phyloP scores from a whole-genome alignment of 2,888 invertebrate genomes.

The Tineola bisselliella region DNA sequence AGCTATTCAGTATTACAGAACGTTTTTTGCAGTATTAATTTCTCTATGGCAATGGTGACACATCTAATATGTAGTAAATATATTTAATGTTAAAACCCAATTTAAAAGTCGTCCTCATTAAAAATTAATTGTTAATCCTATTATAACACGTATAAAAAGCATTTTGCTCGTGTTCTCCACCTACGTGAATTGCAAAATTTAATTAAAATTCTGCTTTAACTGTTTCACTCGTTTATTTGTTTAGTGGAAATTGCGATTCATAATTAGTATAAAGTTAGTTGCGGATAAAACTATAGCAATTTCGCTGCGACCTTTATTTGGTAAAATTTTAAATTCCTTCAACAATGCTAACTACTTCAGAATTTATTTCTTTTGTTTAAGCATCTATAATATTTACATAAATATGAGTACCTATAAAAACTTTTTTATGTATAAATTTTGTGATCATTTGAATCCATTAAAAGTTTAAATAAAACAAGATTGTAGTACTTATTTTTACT shows the following conservation, averaged over 20 bases:
- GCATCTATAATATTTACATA: too few species aligned
- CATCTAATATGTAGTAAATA: too few species aligned
- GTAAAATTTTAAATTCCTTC: not conserved
- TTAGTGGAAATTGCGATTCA: not conserved
- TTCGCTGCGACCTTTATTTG: not conserved
- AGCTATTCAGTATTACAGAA: too few species aligned
- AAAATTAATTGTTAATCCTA: not conserved
- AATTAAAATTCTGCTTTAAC: not conserved
- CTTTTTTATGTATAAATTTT: too few species aligned
- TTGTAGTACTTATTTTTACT: not conserved
- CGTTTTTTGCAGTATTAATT: too few species aligned
- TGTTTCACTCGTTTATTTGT: not conserved
- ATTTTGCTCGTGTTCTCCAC: not conserved
- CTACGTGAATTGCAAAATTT: not conserved
- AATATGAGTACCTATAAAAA: too few species aligned
- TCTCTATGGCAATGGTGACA: too few species aligned
- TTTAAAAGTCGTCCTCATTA: too few species aligned
- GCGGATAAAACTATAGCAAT: not conserved
- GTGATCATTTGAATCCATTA: too few species aligned
- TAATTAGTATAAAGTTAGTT: not conserved
- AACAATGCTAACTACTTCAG: too few species aligned
- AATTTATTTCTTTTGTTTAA: not conserved
- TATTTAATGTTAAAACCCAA: not conserved
- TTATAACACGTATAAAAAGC: not conserved
- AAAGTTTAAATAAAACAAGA: constrained; percentile 1